Conservation (phyloP, 2,797 vertebrate genomes). For the Leptoclinus maculatus region DNA sequence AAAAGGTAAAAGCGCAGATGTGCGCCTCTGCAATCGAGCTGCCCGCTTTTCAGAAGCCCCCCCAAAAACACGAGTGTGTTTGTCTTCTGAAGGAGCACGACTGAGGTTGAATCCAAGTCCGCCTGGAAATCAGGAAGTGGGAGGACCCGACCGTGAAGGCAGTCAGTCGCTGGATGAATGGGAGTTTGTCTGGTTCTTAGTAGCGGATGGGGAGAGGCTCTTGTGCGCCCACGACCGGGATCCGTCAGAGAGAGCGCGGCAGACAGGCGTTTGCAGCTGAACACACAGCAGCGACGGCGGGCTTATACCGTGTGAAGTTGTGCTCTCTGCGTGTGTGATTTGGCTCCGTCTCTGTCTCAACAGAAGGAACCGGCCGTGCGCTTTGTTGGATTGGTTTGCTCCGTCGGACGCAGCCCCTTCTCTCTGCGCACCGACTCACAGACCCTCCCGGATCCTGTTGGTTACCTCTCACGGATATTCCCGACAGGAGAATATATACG, state of each 20-base stretch:
- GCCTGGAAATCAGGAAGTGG: conserved; percentile 84
- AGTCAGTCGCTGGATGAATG: conserved; percentile 82
- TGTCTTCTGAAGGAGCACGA: conserved; percentile 60
- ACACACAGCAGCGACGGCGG: conserved; percentile 28
- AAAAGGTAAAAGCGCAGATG: conserved; percentile 54
- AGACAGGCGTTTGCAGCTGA: conserved; percentile 54
- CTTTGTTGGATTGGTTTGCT: conserved; percentile 80
- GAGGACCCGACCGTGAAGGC: conserved; percentile 76
- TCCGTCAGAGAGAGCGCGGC: conserved; percentile 48
- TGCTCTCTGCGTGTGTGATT: conserved; percentile 44
- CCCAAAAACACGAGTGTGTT: conserved; percentile 51
- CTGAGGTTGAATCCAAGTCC: conserved; percentile 71
- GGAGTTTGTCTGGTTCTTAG: conserved; percentile 78
- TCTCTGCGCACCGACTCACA: conserved; percentile 63
- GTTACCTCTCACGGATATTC: conserved; percentile 70
- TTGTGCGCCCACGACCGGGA: conserved; percentile 61
- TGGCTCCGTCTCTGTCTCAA: conserved; percentile 24
- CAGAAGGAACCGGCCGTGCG: conserved; percentile 65
- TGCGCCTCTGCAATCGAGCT: conserved; percentile 56
- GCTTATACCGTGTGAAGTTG: conserved; percentile 42
- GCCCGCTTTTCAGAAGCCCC: conserved; percentile 55
- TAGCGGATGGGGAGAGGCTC: conserved; percentile 76
- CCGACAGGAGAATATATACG: conserved; percentile 70
- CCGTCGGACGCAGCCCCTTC: conserved; percentile 65
- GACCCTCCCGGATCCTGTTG: conserved; percentile 67